These are phyloP conservation scores for Cotesia vestalis DNA, from an alignment of 1,140 invertebrate genomes.

Conservation along the genomic window DNA sequence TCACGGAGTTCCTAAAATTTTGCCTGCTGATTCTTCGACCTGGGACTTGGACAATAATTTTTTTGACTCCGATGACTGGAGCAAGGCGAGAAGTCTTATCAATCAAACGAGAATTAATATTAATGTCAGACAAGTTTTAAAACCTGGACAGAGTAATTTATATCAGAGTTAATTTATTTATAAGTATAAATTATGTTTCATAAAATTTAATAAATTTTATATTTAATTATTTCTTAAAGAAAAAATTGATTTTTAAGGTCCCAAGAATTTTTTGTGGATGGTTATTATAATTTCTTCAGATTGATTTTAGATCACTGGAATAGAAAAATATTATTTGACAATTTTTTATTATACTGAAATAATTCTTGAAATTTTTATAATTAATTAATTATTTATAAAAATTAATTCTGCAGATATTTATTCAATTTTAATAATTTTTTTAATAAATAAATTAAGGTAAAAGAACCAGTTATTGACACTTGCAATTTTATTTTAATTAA, in stretches of 20 bases:
- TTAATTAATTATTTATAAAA: too few species aligned
- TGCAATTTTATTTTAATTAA: too few species aligned
- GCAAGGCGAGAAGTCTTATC: slow-evolving; percentile 69
- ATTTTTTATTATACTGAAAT: too few species aligned
- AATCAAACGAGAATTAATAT: slow-evolving; percentile 76
- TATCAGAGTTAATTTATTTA: slow-evolving; percentile 25
- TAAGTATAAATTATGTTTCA: slow-evolving; percentile 18
- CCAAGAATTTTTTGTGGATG: too few species aligned
- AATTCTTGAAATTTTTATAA: too few species aligned
- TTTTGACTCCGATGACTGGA: slow-evolving; percentile 62
- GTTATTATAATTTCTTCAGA: too few species aligned
- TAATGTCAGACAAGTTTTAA: slow-evolving; percentile 78
- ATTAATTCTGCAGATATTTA: too few species aligned
- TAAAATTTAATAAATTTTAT: slow-evolving; percentile 36
- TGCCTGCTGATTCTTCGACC: slow-evolving; percentile 61
- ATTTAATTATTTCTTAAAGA: slow-evolving; percentile 39
- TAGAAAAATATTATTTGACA: too few species aligned
- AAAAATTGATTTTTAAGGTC: slow-evolving; percentile 11
- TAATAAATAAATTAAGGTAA: too few species aligned
- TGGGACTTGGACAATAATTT: slow-evolving; percentile 62
- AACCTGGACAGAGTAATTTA: slow-evolving; percentile 56
- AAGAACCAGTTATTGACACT: too few species aligned
- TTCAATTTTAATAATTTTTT: too few species aligned
- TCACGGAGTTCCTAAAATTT: slow-evolving; percentile 84
- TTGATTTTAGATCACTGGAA: too few species aligned